Base-by-base conservation (phyloP, 1,140 invertebrate genomes). In the Trichogramma pretiosum region DNA sequence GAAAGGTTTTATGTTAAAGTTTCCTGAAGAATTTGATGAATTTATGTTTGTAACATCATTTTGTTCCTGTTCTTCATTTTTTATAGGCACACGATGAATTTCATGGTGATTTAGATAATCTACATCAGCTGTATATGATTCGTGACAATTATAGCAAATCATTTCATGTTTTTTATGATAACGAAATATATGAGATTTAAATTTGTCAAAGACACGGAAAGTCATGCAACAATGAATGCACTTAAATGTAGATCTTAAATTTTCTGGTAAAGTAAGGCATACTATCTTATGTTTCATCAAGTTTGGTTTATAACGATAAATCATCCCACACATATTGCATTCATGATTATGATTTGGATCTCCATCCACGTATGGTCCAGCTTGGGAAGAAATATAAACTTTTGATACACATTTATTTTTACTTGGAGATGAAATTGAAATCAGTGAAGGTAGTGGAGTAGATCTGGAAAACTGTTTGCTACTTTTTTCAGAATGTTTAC, bases 291-390 rank as follows among this genome's bases (percentile, higher is more conserved):
- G 70, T 13, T 66, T 70, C 0, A 64, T 2, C 62, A 70, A 56
- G 35, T 72, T 72, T 3, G 62, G 57, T 9, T 58, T 66, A 36
- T 67, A 63, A 19, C 61, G 58, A 28, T 71, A 72, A 9, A 71
- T 70, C 68, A 72, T 72, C 2, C 68, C 70, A 24, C 70, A 72
- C 0, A 70, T 46, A 8, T 65, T 58, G 38, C 70, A 72, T 4
- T 48, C 50, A 26, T 71, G 65, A 54, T 70, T 72, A 11, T 66
- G 56, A 0, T 56, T 50, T 5, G 70, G 68, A 53, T 70, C 64
- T 2, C 70, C 70, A 21, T 62, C 59, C 34, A 60, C 55, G 22
- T 71, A 71, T 5, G 67, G 68, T 1, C 39, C 50, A 0, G 55
- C 55, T 9, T 47, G 18, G 5, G 35, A 21, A 2, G 17, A 28